These are phyloP conservation scores for Fratercula arctica DNA, from an alignment of 2,797 vertebrate species.

Conservation along the genomic window DNA sequence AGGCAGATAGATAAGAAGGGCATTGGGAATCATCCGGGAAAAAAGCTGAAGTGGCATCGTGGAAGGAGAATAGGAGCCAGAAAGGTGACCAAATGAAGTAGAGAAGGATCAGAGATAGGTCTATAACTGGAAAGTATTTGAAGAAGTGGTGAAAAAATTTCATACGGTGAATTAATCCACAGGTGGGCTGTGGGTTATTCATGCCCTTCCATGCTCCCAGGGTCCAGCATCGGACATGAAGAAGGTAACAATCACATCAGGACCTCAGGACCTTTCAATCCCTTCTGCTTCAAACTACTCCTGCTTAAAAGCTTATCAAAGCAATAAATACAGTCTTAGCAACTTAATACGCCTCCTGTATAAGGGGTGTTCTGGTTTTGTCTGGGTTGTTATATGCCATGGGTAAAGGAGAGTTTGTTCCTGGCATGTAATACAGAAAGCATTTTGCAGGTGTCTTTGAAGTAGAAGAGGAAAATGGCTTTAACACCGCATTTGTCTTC, in stretches of 20 bases:
- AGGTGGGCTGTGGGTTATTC: not conserved
- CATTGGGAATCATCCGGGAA: not conserved
- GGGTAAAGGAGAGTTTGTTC: not conserved
- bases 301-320: not conserved
- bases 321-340: not conserved
- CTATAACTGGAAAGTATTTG: not conserved
- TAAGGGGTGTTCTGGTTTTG: not conserved
- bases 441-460: not conserved
- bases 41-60: not conserved
- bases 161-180: not conserved
- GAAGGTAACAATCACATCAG: not conserved
- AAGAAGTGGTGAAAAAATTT: not conserved
- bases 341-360: not conserved
- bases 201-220: not conserved
- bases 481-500: not conserved
- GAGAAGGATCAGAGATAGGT: not conserved
- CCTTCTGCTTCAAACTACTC: not conserved
- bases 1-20: not conserved
- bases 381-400: not conserved
- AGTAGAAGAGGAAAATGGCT: not conserved
- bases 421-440: not conserved
- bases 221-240: not conserved
- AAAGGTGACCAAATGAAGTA: not conserved
- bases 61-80: not conserved
- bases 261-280: not conserved